A percentile compares a stretch with the other conserved stretches of the same genome.
Conservation (phyloP, 2,113 vertebrate species). For the Porphyrio hochstetteri region DNA sequence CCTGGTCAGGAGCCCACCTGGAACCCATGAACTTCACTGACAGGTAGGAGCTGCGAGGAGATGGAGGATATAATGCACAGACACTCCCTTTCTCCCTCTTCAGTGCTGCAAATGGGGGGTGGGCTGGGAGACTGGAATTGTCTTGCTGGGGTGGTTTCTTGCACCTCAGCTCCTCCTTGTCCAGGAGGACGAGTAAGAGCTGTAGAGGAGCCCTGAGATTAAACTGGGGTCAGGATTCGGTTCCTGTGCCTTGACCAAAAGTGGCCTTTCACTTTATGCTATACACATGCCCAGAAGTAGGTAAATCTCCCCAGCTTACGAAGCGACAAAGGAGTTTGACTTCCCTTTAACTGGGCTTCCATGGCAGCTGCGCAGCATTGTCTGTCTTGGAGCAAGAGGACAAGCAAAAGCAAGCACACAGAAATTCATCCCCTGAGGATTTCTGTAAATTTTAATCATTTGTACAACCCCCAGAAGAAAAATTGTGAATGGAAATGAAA, state of each 20-base stretch:
- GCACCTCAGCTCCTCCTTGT: neutral
- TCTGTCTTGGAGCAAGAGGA: neutral
- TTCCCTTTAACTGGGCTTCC: neutral
- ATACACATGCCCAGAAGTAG: fast-evolving
- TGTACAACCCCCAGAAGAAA: neutral
- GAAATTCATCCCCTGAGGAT: neutral
- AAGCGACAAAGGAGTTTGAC: neutral
- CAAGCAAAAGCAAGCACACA: neutral
- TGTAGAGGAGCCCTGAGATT: neutral
- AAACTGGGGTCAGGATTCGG: fast-evolving
- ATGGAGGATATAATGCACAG: fast-evolving
- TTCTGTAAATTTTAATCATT: neutral
- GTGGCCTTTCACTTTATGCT: neutral
- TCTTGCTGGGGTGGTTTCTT: too few relatives aligned
- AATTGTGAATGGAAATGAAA: neutral
- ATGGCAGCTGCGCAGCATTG: neutral
- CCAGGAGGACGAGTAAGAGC: neutral
- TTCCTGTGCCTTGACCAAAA: neutral
- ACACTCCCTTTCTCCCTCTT: fast-evolving
- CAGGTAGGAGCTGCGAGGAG: neutral
- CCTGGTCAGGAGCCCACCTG: neutral
- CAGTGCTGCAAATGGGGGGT: fast-evolving
- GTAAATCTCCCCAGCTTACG: neutral
- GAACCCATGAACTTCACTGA: constrained; percentile 62
- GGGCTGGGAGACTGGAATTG: neutral